Conservation (phyloP, 2,797 vertebrate species). For the Distichodus sexfasciatus region DNA sequence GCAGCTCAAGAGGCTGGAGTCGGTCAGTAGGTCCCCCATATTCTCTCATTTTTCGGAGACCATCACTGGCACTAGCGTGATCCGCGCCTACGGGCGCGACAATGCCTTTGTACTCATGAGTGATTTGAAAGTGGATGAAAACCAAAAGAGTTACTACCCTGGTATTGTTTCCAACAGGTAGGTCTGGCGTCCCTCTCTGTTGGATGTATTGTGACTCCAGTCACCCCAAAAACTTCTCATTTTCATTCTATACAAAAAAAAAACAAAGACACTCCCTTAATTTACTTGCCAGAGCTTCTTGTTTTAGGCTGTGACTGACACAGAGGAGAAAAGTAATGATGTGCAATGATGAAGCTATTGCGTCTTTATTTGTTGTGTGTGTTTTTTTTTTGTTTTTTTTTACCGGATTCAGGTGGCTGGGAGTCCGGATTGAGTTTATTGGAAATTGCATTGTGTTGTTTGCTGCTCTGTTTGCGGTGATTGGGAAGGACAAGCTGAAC, state of each 20-base stretch:
- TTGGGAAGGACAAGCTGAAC: slow-evolving; percentile 77
- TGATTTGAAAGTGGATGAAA: slow-evolving; percentile 84
- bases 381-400: slow-evolving; percentile 16
- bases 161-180: slow-evolving; percentile 91
- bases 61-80: slow-evolving; percentile 85
- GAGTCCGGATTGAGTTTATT: slow-evolving; percentile 89
- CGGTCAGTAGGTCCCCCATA: slow-evolving; percentile 92
- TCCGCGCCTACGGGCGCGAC: slow-evolving; percentile 86
- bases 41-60: slow-evolving; percentile 98
- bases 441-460: slow-evolving; percentile 94
- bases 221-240: slow-evolving; percentile 1
- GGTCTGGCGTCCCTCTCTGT: slow-evolving; percentile 46
- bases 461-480: slow-evolving; percentile 89
- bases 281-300: background rate
- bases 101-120: slow-evolving; percentile 79
- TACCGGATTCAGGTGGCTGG: slow-evolving; percentile 84
- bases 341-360: background rate
- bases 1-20: slow-evolving; percentile 95
- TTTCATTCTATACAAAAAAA: background rate
- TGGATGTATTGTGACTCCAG: slow-evolving; percentile 34
- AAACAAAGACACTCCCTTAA: background rate
- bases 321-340: background rate
- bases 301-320: background rate
- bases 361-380: slow-evolving; percentile 18
- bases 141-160: slow-evolving; percentile 90